Base-by-base conservation (phyloP, 2,888 invertebrate genomes). In the Pollenia amentaria region DNA sequence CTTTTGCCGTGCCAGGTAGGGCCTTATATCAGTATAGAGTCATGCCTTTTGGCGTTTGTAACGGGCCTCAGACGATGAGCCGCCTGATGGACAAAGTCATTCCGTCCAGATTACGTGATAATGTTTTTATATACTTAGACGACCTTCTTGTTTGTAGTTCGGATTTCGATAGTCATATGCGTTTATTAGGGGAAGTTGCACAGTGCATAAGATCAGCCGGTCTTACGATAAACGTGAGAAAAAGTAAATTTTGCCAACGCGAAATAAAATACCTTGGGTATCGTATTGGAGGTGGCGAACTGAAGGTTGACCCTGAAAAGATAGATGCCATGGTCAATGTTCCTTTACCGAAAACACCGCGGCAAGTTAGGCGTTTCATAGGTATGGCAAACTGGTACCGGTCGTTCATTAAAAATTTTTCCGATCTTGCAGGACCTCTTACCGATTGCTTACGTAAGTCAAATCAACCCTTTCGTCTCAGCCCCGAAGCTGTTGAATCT, bases 321-420 rank as follows among this genome's bases (percentile, higher is more conserved):
- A 67, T 75, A 0, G 53, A 53, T 44, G 80, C 77, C 3, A 80
- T 84, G n/a, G n/a, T 18, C 9, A 44, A 77, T 18, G 79, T 80
- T 53, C 73, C 80, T 2, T 18, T 67, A 12, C 78, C 79, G 12
- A 78, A 42, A 72, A 69, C 69, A 8, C 67, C 78, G 1, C 65
- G 78, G 6, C 57, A 64, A n/a, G 40, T 72, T 48, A 72, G 84
- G 16, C 57, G 78, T 16, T 84, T 84, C 38, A 18, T 78, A 9
- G 77, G 83, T 12, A 82, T 82, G 76, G 55, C 76, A 29, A 76
- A 76, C 12, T 84, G 84, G 79, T 79, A 79, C 29, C 51, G 78
- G 6, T 11, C 55, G 11, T 78, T 77, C 16, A 44, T 77, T 11
- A 51, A 21, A 12, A 77, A 57, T 44, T 78, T 72, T 44, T 16